A percentile compares a stretch with the other conserved stretches of the same genome.
phyloP scores from a whole-genome alignment of 2,888 invertebrate species.

The Hypomecis atomaria region DNA sequence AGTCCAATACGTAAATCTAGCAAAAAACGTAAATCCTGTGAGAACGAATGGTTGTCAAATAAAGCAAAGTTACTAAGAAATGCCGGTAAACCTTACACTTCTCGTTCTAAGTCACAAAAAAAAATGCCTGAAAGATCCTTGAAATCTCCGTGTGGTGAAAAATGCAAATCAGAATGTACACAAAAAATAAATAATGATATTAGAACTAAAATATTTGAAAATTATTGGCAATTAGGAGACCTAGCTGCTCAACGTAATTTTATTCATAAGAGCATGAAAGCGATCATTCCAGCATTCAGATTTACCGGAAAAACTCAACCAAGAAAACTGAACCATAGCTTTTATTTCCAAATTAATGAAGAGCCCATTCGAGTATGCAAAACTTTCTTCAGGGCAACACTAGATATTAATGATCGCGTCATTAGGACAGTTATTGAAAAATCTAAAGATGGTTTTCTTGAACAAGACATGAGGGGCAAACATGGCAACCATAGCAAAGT shows the following conservation, averaged over 20 bases:
- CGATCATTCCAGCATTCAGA: neutral
- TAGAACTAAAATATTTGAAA: neutral
- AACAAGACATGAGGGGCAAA: constrained; percentile 1
- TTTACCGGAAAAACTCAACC: neutral
- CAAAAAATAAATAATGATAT: neutral
- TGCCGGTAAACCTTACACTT: neutral
- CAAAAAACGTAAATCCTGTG: no score
- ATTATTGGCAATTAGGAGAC: constrained; percentile 1
- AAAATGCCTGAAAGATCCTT: neutral
- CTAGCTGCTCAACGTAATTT: neutral
- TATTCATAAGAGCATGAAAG: neutral
- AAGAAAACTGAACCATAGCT: neutral
- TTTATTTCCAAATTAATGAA: neutral
- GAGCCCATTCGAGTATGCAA: constrained; percentile 1
- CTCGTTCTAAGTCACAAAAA: neutral
- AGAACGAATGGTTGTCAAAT: no score
- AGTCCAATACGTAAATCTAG: no score
- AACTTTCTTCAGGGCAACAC: neutral
- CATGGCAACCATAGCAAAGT: constrained; percentile 1
- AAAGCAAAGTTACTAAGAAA: neutral
- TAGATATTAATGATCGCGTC: constrained; percentile 1
- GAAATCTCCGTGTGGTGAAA: neutral
- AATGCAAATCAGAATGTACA: neutral
- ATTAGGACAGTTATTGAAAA: neutral
- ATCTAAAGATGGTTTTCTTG: neutral